Evolutionary conservation across 2,888 invertebrate genomes (phyloP), one percentile per base, ranked within the genome.

Genomic region (Mythimna vitellina): DNA sequence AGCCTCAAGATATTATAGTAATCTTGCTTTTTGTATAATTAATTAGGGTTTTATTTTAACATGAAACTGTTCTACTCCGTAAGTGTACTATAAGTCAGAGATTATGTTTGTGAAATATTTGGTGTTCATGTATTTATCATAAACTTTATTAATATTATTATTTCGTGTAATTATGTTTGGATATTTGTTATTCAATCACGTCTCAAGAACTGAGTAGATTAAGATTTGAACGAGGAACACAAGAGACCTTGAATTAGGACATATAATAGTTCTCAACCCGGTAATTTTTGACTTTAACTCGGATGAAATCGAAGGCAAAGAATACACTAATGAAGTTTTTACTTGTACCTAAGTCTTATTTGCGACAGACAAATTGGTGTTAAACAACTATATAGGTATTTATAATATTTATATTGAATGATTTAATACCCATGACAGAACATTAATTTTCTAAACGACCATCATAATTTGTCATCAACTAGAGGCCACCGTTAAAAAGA

Each of bases 391-490:
- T 20, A 46, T 46, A 17, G 17, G 46, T 46, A 14, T 42, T 5
- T 53, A 54, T 32, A 12, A 53, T 60, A 65, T 46, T 53, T 61
- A 5, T 17, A 60, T 25, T 29, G 7, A 61, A 71, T 67, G 10
- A 74, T 64, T 69, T 65, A 35, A 64, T 67, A 53, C 32, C 32
- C 51, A 38, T 8, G 25, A 35, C 20, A 46, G 14, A 63, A 66
- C 51, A 81, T 79, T 73, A 66, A 70, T 74, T 70, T 54, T 67
- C 20, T 51, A 57, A 76, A 73, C 42, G 58, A 54, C 9, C 17
- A 63, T 65, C 65, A 66, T 74, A 78, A 82, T 84, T 76, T 75
- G 71, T 80, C 76, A 76, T 76, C 81, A 79, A 69, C 49, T 68
- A 68, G 32, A 68, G 22, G 60, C 68, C 35, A 63, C 57, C 35